Conservation (phyloP, 2,888 invertebrate species). For the Leptopilina drosophilae region DNA sequence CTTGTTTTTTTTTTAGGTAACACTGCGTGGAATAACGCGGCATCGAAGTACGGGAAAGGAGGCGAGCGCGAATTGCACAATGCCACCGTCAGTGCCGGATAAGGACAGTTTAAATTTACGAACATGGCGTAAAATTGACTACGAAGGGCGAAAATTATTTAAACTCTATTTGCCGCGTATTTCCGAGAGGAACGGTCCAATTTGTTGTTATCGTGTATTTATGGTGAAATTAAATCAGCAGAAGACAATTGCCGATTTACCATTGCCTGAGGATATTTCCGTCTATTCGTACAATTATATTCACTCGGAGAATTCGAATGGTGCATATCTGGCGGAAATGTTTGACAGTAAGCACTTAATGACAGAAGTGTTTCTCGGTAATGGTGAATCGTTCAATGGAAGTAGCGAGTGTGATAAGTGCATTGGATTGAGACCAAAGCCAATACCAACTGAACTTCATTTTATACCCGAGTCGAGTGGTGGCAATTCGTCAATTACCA, state of each 20-base stretch:
- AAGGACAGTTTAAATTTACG: constrained; percentile 80
- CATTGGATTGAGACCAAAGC: constrained; percentile 77
- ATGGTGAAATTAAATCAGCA: constrained; percentile 84
- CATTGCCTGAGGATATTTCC: constrained; percentile 83
- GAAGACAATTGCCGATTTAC: constrained; percentile 82
- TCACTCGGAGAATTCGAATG: constrained; percentile 82
- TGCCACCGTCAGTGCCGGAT: constrained; percentile 86
- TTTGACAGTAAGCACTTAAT: constrained; percentile 84
- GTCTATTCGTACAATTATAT: constrained; percentile 86
- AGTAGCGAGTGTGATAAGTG: constrained; percentile 77
- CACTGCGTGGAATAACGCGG: constrained; percentile 87
- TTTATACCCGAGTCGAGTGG: constrained; percentile 67
- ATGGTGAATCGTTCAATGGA: constrained; percentile 78
- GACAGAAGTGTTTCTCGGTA: constrained; percentile 86
- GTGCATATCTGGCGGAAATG: constrained; percentile 91
- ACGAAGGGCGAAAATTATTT: constrained; percentile 84
- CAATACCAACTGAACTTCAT: constrained; percentile 65
- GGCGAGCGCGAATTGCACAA: constrained; percentile 82
- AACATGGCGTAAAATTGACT: constrained; percentile 82
- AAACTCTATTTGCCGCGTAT: constrained; percentile 87
- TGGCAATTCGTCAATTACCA: constrained; percentile 42
- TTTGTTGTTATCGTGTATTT: constrained; percentile 91
- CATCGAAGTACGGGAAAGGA: constrained; percentile 85
- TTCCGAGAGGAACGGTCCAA: constrained; percentile 90
- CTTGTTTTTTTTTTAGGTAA: constrained; percentile 60